phyloP scores from a whole-genome alignment of 2,113 vertebrate genomes.

The Pomatorhinus ruficollis region DNA sequence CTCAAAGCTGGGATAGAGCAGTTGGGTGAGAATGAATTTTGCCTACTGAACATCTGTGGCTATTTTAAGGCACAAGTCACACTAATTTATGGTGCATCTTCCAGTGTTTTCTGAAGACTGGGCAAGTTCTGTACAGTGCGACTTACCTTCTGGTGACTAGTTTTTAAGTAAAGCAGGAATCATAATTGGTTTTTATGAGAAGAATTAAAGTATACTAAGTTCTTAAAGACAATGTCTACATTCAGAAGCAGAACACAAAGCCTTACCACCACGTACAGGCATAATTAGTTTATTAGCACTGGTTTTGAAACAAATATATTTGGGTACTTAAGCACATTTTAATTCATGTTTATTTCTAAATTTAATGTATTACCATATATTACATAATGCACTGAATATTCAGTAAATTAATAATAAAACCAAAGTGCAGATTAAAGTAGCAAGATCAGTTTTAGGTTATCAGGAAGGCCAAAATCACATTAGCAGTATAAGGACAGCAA shows the following conservation, averaged over 20 bases:
- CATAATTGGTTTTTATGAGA: background rate
- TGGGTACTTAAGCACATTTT: background rate
- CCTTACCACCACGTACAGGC: background rate
- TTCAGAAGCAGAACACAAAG: background rate
- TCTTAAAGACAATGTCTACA: background rate
- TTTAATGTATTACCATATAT: background rate
- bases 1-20: background rate
- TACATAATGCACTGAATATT: conserved; percentile 20
- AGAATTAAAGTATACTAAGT: background rate
- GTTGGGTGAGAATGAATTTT: background rate
- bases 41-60: background rate
- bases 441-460: background rate
- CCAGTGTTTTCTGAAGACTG: background rate
- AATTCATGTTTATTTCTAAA: background rate
- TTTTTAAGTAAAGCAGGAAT: background rate
- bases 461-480: background rate
- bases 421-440: background rate
- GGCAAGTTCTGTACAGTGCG: background rate
- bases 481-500: background rate
- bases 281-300: conserved; percentile 44
- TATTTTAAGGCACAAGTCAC: background rate
- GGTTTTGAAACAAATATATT: conserved; percentile 3
- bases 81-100: background rate
- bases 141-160: background rate
- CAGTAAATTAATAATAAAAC: conserved; percentile 30